Evolutionary conservation across 2,113 vertebrate species (phyloP), one percentile per base, ranked within the genome.

Genomic region (Corythornis vintsioides): DNA sequence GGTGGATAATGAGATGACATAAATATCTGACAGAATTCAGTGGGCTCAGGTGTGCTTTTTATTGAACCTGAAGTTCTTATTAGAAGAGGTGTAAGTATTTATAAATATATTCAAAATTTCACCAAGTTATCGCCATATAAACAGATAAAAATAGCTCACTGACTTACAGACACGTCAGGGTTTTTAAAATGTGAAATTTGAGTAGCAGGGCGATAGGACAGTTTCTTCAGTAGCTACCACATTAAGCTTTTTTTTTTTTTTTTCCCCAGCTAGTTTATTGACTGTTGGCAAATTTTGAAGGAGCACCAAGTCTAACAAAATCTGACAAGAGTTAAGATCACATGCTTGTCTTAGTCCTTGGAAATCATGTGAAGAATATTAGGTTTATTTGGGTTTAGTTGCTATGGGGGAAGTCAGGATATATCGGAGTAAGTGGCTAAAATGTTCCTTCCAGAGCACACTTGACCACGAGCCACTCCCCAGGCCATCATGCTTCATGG

Each of bases 41-140:
- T 74, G 89, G 95, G 94, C 96, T 89, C 89, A 97, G 95, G 82
- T 91, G 95, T 81, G 59, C 47, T 96, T 94, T 94, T 26, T 72
- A 78, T 56, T 72, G 76, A 73, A 77, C 60, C 53, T 63, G 73
- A 38, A 69, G 7, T 56, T 93, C 71, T 74, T 93, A 88, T 88
- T 88, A 65, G 17, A 74, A 64, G n/a, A 95, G 42, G 94, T 72
- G 80, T 20, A 15, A 84, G 50, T 56, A 67, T 86, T 92, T 83
- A 83, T 95, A 90, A 96, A 88, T 80, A 66, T 12, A 79, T 79
- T 89, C 61, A 15, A 77, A 82, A 10, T 77, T 72, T 82, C 85
- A 65, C 29, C 20, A 73, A 42, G 33, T 71, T 88, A 71, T 2
- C 3, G 72, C 66, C 42, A 83, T 31, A 31, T 69, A 94, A 92